These are phyloP conservation scores for Mercenaria mercenaria DNA, from an alignment of 1,140 invertebrate species.

Conservation along the genomic window DNA sequence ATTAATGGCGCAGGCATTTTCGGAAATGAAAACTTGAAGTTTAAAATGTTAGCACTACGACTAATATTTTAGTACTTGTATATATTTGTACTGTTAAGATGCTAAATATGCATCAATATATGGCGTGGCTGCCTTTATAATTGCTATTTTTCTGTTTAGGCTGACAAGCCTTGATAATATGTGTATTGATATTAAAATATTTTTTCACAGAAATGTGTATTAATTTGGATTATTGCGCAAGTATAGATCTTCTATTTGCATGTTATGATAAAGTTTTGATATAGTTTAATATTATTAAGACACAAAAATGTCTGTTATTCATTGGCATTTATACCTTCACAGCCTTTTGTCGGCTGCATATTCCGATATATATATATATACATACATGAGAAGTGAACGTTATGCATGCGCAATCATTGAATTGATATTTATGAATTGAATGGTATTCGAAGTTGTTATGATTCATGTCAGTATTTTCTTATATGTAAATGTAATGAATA, in stretches of 20 bases:
- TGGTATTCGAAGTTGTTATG: too few relatives aligned
- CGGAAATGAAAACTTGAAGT: slow-evolving; percentile 16
- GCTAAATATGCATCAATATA: background rate
- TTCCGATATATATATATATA: too few relatives aligned
- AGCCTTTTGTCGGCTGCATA: background rate
- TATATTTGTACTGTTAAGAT: background rate
- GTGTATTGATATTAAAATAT: background rate
- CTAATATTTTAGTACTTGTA: background rate
- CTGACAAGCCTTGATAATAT: background rate
- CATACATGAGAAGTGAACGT: too few relatives aligned
- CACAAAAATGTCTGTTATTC: too few relatives aligned
- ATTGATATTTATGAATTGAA: too few relatives aligned
- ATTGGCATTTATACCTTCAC: too few relatives aligned
- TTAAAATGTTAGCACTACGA: slow-evolving; percentile 37
- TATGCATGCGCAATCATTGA: too few relatives aligned
- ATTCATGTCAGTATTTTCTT: too few relatives aligned
- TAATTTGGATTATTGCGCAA: too few relatives aligned
- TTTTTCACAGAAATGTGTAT: background rate
- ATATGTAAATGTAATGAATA: too few relatives aligned
- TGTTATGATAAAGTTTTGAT: too few relatives aligned
- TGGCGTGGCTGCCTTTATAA: background rate
- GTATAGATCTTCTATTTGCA: background rate
- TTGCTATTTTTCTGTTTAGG: background rate
- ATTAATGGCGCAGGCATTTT: slow-evolving; percentile 16
- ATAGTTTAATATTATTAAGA: too few relatives aligned